These are phyloP conservation scores for Hydrozoanthus tunicans DNA, from an alignment of 64 coral and sea anemone species.

Conservation along the genomic window DNA sequence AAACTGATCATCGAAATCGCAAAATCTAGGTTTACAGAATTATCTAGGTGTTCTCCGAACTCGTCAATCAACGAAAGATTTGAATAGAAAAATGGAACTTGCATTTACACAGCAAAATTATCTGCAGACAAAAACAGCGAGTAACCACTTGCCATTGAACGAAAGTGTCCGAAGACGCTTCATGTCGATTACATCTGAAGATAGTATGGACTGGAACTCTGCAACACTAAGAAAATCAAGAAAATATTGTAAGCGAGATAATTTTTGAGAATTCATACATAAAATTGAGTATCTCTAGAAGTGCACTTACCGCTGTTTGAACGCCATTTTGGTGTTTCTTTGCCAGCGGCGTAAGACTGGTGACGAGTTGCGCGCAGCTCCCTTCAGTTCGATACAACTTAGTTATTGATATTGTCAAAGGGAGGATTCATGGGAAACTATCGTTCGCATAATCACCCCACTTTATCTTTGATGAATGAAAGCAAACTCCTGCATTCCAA, in stretches of 20 bases:
- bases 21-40: not conserved
- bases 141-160: conserved; percentile 25
- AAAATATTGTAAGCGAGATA: not conserved
- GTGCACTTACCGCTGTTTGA: conserved; percentile 42
- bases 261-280: not conserved
- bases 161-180: conserved; percentile 26
- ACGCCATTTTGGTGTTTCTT: conserved; percentile 51
- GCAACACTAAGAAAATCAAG: conserved; percentile 21
- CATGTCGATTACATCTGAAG: conserved; percentile 42
- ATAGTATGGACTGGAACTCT: conserved; percentile 41
- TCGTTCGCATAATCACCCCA: no score
- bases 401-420: no score
- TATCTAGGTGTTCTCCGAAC: not conserved
- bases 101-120: not conserved
- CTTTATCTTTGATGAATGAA: no score
- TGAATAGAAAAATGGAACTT: not conserved
- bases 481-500: no score
- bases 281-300: not conserved
- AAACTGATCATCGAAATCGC: not conserved
- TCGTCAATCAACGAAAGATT: not conserved
- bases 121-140: no score
- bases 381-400: no score
- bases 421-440: no score
- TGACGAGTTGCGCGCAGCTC: not conserved
- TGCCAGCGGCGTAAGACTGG: not conserved